Percentiles rank a stretch among this genome's conserved stretches.
phyloP scores from a whole-genome alignment of 1,140 invertebrate genomes.

The Euura lappo region DNA sequence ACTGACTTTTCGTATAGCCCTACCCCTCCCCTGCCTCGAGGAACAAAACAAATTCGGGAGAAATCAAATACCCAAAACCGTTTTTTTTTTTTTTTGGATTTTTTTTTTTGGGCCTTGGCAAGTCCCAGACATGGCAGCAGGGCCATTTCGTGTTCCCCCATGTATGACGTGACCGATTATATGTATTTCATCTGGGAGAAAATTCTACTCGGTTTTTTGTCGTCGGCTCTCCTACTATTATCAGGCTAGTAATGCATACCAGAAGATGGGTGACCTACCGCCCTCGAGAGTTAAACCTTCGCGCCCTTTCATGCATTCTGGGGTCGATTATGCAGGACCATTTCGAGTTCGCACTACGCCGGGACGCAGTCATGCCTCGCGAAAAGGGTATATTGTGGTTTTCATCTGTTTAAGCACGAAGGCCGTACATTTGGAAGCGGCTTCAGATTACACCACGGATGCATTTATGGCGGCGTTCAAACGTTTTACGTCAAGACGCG shows the following conservation, averaged over 20 bases:
- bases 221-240: slow-evolving; percentile 30
- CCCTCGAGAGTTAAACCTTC: slow-evolving; percentile 30
- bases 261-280: slow-evolving; percentile 42
- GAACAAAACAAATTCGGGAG: too few species aligned
- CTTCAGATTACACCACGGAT: slow-evolving; percentile 25
- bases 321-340: slow-evolving; percentile 55
- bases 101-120: too few species aligned
- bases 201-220: too few species aligned
- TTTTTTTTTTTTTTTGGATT: too few species aligned
- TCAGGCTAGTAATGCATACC: slow-evolving; percentile 24
- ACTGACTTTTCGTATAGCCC: too few species aligned
- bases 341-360: slow-evolving; percentile 27
- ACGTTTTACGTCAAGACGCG: slow-evolving; percentile 22
- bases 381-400: slow-evolving; percentile 33
- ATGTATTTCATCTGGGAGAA: too few species aligned
- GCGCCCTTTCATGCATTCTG: slow-evolving; percentile 40
- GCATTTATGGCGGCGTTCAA: slow-evolving; percentile 19
- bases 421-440: slow-evolving; percentile 30
- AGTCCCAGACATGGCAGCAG: too few species aligned
- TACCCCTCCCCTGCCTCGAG: too few species aligned
- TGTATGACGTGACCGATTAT: too few species aligned
- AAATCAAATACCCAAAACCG: too few species aligned
- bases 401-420: slow-evolving; percentile 31
- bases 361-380: slow-evolving; percentile 23
- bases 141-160: too few species aligned